These are phyloP conservation scores for Salvelinus fontinalis DNA, from an alignment of 2,113 vertebrate species.

Conservation along the genomic window DNA sequence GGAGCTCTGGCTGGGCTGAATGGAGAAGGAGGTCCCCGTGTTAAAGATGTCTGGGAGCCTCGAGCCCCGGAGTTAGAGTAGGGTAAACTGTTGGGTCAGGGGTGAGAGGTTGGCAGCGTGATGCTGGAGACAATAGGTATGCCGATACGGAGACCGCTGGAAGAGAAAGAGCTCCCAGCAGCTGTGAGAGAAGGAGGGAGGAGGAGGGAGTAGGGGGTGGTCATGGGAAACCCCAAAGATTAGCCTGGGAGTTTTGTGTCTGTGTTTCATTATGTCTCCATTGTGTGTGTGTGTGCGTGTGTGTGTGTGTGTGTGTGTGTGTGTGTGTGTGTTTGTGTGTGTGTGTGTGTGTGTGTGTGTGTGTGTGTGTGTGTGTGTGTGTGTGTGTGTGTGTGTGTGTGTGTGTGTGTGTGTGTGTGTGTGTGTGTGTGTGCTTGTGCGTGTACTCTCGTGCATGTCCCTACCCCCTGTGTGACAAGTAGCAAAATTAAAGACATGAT, in stretches of 20 bases:
- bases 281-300: constrained; percentile 52
- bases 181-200: constrained; percentile 40
- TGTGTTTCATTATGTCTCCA: constrained; percentile 60
- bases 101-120: constrained; percentile 64
- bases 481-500: constrained; percentile 36
- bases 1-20: constrained; percentile 6
- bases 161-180: constrained; percentile 56
- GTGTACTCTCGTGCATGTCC: neutral
- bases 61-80: constrained; percentile 33
- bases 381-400: constrained; percentile 35
- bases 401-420: constrained; percentile 36
- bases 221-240: constrained; percentile 63
- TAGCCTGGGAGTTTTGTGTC: constrained; percentile 53
- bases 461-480: constrained; percentile 10
- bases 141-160: constrained; percentile 28
- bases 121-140: constrained; percentile 53
- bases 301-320: constrained; percentile 36
- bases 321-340: constrained; percentile 42
- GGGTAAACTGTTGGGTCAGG: constrained; percentile 62
- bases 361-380: constrained; percentile 36
- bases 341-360: constrained; percentile 46
- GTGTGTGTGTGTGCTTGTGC: constrained; percentile 6
- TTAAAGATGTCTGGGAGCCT: constrained; percentile 35
- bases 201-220: neutral
- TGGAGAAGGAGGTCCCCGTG: constrained; percentile 26